Conservation (phyloP, 2,113 vertebrate species). For the Lonchura striata region DNA sequence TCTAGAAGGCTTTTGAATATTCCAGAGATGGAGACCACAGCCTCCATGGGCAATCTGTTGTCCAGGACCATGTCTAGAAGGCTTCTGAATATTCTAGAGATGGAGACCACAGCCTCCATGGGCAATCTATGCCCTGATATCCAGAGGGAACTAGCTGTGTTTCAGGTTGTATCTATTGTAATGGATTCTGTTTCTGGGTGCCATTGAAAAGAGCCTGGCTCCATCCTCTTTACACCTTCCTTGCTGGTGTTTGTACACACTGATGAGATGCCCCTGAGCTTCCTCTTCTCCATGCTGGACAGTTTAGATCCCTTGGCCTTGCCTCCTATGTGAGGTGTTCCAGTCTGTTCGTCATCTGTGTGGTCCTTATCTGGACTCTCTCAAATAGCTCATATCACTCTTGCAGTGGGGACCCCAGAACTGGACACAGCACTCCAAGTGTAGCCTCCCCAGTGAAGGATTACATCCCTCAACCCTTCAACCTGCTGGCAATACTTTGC, state of each 20-base stretch:
- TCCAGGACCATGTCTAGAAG: not conserved
- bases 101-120: not conserved
- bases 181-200: accelerated
- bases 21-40: not conserved
- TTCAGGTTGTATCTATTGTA: not conserved
- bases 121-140: not conserved
- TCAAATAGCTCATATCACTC: not conserved
- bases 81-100: not conserved
- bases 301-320: not conserved
- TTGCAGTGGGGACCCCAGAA: not conserved
- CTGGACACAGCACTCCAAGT: not conserved
- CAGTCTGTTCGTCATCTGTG: not conserved
- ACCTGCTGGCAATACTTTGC: not conserved
- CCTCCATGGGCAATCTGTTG: not conserved
- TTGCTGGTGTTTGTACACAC: not conserved
- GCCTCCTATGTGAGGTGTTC: not conserved
- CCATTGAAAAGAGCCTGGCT: not conserved
- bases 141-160: not conserved
- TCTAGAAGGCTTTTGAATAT: not conserved
- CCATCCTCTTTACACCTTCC: not conserved
- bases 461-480: not conserved
- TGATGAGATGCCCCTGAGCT: not conserved
- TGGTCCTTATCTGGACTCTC: not conserved
- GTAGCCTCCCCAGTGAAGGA: not conserved
- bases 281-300: not conserved